Conservation (phyloP, 2,888 invertebrate species). For the Polymixis lichenea region DNA sequence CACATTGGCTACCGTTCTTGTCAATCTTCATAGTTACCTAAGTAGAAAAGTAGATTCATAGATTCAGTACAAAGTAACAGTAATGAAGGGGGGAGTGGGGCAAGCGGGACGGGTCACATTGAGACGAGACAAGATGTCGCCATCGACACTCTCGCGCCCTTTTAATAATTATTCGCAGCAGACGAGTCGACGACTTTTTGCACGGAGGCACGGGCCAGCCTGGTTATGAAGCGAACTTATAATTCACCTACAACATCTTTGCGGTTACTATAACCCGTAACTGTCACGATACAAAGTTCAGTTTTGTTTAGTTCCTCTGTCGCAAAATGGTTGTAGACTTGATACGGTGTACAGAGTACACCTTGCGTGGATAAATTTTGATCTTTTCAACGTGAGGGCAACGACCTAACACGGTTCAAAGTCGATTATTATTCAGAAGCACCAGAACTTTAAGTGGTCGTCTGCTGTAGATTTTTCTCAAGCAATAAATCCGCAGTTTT, state of each 20-base stretch:
- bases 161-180: slow-evolving; percentile 82
- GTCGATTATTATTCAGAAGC: slow-evolving; percentile 56
- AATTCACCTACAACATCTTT: slow-evolving; percentile 62
- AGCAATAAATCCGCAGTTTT: not conserved
- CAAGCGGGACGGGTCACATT: slow-evolving; percentile 63
- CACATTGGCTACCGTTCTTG: slow-evolving; percentile 10
- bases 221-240: slow-evolving; percentile 71
- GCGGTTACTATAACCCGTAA: slow-evolving; percentile 64
- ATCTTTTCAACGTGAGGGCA: slow-evolving; percentile 69
- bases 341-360: slow-evolving; percentile 68
- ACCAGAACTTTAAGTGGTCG: slow-evolving; percentile 27
- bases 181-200: slow-evolving; percentile 84
- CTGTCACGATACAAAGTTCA: slow-evolving; percentile 65
- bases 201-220: slow-evolving; percentile 73
- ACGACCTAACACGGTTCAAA: slow-evolving; percentile 65
- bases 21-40: slow-evolving; percentile 13
- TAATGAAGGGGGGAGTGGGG: slow-evolving; percentile 59
- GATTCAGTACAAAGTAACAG: slow-evolving; percentile 61
- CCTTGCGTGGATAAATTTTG: slow-evolving; percentile 72
- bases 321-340: slow-evolving; percentile 53
- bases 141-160: slow-evolving; percentile 79
- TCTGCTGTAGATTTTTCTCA: slow-evolving; percentile 5
- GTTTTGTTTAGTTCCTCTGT: slow-evolving; percentile 52
- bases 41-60: slow-evolving; percentile 43
- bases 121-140: slow-evolving; percentile 85